Evolutionary conservation across 2,113 vertebrate species (phyloP).

Genomic region (Entelurus aequoreus): DNA sequence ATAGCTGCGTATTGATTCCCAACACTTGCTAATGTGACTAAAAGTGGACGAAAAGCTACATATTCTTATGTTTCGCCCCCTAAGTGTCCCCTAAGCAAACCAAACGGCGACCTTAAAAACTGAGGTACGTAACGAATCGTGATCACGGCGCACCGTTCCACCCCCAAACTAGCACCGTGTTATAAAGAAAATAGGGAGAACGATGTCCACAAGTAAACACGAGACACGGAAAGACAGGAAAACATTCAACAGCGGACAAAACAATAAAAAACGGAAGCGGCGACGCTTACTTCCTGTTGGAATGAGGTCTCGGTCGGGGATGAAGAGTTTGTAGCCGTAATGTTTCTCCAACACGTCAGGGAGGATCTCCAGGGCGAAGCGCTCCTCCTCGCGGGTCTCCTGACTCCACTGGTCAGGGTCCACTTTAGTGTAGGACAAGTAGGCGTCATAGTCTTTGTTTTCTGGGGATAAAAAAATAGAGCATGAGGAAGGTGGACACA

Average conservation of each 20-base stretch:
- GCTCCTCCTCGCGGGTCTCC: conserved; percentile 95
- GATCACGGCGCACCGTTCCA: too few relatives aligned
- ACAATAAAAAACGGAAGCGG: background rate
- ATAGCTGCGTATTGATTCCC: too few relatives aligned
- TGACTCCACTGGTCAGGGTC: conserved; percentile 98
- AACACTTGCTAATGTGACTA: too few relatives aligned
- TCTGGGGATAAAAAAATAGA: conserved; percentile 61
- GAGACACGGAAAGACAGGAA: conserved; percentile 41
- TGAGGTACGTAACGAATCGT: too few relatives aligned
- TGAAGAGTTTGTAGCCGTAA: conserved; percentile 97
- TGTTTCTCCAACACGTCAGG: conserved; percentile 98
- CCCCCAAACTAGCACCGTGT: conserved; percentile 2
- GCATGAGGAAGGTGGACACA: background rate
- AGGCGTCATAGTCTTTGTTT: conserved; percentile 98
- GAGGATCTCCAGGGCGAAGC: conserved; percentile 94
- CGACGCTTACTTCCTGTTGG: conserved; percentile 93
- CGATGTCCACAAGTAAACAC: conserved; percentile 28
- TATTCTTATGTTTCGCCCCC: too few relatives aligned
- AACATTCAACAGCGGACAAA: conserved; percentile 9
- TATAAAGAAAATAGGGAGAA: conserved; percentile 1
- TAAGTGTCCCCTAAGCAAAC: too few relatives aligned
- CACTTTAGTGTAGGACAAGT: conserved; percentile 98
- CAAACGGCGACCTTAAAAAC: too few relatives aligned
- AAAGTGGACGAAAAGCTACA: too few relatives aligned
- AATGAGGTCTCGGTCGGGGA: conserved; percentile 97